These are phyloP conservation scores for Protaetia brevitarsis DNA, from an alignment of 1,140 invertebrate genomes.

Conservation along the genomic window DNA sequence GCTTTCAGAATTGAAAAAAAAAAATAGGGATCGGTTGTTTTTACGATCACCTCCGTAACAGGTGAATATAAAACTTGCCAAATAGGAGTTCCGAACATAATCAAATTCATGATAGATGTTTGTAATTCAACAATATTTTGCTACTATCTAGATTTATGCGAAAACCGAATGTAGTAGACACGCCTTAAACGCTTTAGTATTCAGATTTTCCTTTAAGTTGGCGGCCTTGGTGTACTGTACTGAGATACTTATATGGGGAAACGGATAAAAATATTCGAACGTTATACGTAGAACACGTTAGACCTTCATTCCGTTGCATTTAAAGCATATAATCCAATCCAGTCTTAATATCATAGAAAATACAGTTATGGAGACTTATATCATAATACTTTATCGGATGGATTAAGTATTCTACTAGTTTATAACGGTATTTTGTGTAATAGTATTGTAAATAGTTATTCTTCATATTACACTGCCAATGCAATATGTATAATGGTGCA, in stretches of 20 bases:
- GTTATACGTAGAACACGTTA: not conserved
- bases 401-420: not conserved
- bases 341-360: not conserved
- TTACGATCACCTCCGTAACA: no score
- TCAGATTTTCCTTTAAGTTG: not conserved
- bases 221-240: not conserved
- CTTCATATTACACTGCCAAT: no score
- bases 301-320: not conserved
- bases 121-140: no score
- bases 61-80: no score
- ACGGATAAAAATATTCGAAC: not conserved
- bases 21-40: no score
- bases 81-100: no score
- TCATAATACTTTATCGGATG: not conserved
- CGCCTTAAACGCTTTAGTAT: not conserved
- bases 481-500: no score
- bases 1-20: no score
- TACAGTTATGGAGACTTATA: constrained; percentile 4
- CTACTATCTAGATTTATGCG: no score
- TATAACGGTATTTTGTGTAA: not conserved
- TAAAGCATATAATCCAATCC: not conserved
- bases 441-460: no score
- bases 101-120: no score
- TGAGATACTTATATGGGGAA: not conserved
- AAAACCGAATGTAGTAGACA: not conserved